Conservation (phyloP, 2,888 invertebrate genomes). For the Tubulanus polymorphus region DNA sequence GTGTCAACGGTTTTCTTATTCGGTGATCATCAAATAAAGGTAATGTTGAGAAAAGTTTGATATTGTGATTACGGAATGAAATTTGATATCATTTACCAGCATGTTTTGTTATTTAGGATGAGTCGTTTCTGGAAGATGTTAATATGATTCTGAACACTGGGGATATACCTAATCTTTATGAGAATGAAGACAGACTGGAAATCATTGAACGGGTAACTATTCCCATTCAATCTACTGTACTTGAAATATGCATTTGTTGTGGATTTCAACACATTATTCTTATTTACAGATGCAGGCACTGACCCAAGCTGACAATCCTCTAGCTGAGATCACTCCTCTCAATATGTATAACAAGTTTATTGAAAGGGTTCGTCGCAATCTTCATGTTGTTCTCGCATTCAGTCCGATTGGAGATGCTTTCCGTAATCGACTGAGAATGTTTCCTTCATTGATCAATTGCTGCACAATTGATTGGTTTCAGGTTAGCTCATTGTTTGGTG, state of each 20-base stretch:
- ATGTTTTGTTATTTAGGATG: constrained; percentile 35
- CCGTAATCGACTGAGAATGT: constrained; percentile 51
- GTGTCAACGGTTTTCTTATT: constrained; percentile 49
- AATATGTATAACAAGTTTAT: constrained; percentile 53
- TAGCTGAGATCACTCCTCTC: constrained; percentile 46
- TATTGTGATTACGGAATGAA: too few relatives aligned
- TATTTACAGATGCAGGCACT: constrained; percentile 46
- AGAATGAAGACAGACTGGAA: constrained; percentile 49
- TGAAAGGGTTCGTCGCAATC: constrained; percentile 43
- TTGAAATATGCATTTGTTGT: background rate
- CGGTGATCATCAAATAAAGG: constrained; percentile 52
- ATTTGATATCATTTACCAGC: background rate
- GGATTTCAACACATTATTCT: background rate
- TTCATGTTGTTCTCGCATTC: constrained; percentile 51
- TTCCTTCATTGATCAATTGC: constrained; percentile 53
- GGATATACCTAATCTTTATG: constrained; percentile 52
- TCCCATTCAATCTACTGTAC: too few relatives aligned
- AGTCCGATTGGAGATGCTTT: constrained; percentile 53
- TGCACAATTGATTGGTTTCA: constrained; percentile 54
- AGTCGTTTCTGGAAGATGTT: constrained; percentile 50
- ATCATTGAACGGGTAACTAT: constrained; percentile 50
- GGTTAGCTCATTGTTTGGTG: too few relatives aligned
- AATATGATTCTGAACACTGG: constrained; percentile 53
- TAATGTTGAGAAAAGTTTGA: constrained; percentile 13
- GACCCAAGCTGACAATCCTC: constrained; percentile 41